phyloP scores from a whole-genome alignment of 2,113 vertebrate species.

The Mesembrinibis cayennensis region DNA sequence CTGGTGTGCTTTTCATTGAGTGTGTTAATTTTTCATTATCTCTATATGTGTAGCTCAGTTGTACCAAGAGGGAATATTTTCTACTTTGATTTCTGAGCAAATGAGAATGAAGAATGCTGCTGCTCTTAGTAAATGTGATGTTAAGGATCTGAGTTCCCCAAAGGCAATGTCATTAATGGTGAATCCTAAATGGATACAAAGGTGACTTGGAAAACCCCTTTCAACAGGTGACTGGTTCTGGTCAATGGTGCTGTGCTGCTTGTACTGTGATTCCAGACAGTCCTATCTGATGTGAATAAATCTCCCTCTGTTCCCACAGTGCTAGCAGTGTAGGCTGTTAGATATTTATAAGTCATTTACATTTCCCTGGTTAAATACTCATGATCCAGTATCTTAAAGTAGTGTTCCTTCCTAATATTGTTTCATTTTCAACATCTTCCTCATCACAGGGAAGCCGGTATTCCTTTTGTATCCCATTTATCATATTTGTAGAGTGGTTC shows the following conservation, averaged over 20 bases:
- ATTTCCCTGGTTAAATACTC: not conserved
- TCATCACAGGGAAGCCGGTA: not conserved
- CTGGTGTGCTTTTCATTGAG: not conserved
- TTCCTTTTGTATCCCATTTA: not conserved
- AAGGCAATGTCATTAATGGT: not conserved
- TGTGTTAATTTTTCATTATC: constrained; percentile 31
- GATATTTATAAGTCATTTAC: not conserved
- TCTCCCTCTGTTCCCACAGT: not conserved
- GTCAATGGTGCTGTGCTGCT: rapidly evolving
- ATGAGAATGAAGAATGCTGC: not conserved
- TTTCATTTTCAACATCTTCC: not conserved
- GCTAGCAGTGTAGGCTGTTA: not conserved
- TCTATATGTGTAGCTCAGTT: not conserved
- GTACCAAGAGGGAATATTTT: not conserved
- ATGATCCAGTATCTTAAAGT: not conserved
- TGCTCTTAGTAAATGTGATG: not conserved
- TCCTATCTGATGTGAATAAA: not conserved
- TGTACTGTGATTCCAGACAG: not conserved
- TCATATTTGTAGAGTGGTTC: not conserved
- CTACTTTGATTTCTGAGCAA: constrained; percentile 21
- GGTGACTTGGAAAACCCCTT: not conserved
- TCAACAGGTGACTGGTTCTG: not conserved
- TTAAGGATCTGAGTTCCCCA: not conserved
- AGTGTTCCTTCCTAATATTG: not conserved
- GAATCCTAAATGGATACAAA: not conserved